Evolutionary conservation across 1,140 invertebrate species (phyloP).

Genomic region (Andrena cerasifolii): DNA sequence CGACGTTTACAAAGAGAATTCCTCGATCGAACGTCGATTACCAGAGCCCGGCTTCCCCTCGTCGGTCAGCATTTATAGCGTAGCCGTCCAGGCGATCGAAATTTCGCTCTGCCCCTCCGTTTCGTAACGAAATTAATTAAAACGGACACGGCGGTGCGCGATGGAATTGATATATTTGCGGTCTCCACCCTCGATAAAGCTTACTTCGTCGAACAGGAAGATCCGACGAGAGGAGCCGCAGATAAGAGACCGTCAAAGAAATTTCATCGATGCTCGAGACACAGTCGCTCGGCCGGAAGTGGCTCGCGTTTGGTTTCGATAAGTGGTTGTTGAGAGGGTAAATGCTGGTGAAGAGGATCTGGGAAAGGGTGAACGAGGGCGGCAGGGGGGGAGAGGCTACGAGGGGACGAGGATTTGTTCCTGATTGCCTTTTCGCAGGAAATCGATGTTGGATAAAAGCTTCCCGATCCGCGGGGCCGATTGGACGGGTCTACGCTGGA

Average conservation of each 20-base stretch:
- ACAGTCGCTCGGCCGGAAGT: constrained; percentile 63
- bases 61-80: constrained; percentile 47
- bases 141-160: constrained; percentile 30
- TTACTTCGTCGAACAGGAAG: not conserved
- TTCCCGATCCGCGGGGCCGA: constrained; percentile 50
- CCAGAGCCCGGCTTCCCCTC: constrained; percentile 28
- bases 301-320: constrained; percentile 69
- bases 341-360: constrained; percentile 52
- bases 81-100: constrained; percentile 38
- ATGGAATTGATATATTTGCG: constrained; percentile 25
- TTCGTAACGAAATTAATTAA: constrained; percentile 49
- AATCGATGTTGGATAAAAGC: constrained; percentile 67
- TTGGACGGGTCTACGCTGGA: constrained; percentile 25
- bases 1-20: constrained; percentile 3
- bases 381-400: not conserved
- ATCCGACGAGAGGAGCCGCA: not conserved
- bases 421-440: constrained; percentile 64
- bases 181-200: constrained; percentile 2
- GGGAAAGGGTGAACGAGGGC: constrained; percentile 5
- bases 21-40: constrained; percentile 45
- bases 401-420: constrained; percentile 56
- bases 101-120: not conserved
- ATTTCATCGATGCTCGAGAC: constrained; percentile 53
- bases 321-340: constrained; percentile 69
- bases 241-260: constrained; percentile 37